These are phyloP conservation scores for Pardosa pseudoannulata DNA, from an alignment of 2,888 invertebrate genomes.

Conservation along the genomic window DNA sequence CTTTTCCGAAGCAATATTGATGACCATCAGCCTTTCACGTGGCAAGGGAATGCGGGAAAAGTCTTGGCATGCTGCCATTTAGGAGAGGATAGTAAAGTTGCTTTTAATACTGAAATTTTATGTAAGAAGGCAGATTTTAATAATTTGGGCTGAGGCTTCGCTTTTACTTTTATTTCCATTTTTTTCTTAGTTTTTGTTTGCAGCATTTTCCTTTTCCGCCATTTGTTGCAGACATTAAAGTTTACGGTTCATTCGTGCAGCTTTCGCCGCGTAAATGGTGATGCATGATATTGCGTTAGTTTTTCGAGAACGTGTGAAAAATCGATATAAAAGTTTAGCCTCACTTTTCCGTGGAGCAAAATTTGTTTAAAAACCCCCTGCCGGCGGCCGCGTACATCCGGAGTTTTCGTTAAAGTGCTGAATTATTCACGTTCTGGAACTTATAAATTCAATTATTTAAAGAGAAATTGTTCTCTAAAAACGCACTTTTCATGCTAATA, in stretches of 20 bases:
- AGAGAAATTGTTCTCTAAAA: too few relatives aligned
- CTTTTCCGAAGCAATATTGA: constrained; percentile 51
- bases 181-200: background rate
- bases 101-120: background rate
- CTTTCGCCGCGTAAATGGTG: background rate
- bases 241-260: background rate
- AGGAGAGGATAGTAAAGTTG: background rate
- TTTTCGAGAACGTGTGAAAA: background rate
- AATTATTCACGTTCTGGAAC: too few relatives aligned
- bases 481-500: too few relatives aligned
- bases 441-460: too few relatives aligned
- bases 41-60: background rate
- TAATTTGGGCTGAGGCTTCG: background rate
- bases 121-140: background rate
- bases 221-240: background rate
- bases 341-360: too few relatives aligned
- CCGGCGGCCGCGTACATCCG: too few relatives aligned
- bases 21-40: background rate
- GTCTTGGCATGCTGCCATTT: background rate
- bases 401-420: too few relatives aligned
- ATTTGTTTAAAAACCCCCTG: too few relatives aligned
- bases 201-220: background rate
- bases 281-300: background rate
- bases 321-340: background rate
- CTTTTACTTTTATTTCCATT: background rate